phyloP scores from a whole-genome alignment of 2,113 vertebrate genomes.

The Anoplopoma fimbria region DNA sequence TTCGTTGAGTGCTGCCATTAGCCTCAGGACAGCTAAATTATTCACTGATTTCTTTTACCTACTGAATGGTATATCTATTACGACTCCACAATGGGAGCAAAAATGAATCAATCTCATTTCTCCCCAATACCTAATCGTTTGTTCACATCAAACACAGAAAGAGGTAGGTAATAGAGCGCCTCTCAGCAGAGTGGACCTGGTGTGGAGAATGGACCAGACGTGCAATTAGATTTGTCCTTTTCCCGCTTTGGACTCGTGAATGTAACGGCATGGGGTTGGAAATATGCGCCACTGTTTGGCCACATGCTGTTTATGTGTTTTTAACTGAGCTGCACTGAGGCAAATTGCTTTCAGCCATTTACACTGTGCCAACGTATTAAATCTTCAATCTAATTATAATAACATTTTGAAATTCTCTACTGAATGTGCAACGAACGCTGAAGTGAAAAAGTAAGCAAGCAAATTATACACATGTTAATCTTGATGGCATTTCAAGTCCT shows the following conservation, averaged over 20 bases:
- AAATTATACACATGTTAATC: constrained; percentile 45
- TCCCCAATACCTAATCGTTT: constrained; percentile 57
- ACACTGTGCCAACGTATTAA: constrained; percentile 42
- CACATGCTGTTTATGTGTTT: constrained; percentile 57
- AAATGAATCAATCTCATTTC: constrained; percentile 65
- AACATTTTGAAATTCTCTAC: constrained; percentile 32
- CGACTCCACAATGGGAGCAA: constrained; percentile 44
- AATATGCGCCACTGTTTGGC: constrained; percentile 28
- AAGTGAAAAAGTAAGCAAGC: neutral
- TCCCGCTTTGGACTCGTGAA: constrained; percentile 39
- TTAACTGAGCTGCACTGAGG: constrained; percentile 43
- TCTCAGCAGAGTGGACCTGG: constrained; percentile 19
- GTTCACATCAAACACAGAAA: constrained; percentile 53
- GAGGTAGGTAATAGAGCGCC: neutral
- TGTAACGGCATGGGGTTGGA: constrained; percentile 17
- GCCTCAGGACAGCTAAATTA: constrained; percentile 39
- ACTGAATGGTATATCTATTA: constrained; percentile 40
- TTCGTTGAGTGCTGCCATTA: constrained; percentile 39
- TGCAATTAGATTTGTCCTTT: constrained; percentile 54
- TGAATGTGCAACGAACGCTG: neutral
- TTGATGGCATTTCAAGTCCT: constrained; percentile 19
- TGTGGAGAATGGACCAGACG: constrained; percentile 28
- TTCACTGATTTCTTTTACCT: constrained; percentile 47
- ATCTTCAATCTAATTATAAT: constrained; percentile 46
- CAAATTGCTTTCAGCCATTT: constrained; percentile 31